Conservation (phyloP, 2,888 invertebrate species). For the Deilephila porcellus region DNA sequence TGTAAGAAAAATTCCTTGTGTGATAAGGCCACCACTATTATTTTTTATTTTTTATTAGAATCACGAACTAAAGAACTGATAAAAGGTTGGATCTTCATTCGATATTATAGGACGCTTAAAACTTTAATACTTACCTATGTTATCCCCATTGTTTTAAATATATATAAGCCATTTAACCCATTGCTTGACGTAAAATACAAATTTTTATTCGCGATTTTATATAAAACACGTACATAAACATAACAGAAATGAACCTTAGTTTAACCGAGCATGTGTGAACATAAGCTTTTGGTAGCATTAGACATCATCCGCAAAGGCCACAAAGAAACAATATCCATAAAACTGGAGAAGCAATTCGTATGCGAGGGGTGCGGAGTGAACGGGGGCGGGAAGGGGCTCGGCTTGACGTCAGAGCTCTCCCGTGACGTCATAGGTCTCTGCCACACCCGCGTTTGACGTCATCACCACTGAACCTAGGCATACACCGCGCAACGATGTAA, state of each 20-base stretch:
- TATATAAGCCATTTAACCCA: not conserved
- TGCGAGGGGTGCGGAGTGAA: slow-evolving; percentile 49
- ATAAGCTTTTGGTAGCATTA: slow-evolving; percentile 26
- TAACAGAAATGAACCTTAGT: not conserved
- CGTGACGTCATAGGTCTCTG: slow-evolving; percentile 78
- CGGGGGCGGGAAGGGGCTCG: slow-evolving; percentile 54
- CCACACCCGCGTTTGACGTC: slow-evolving; percentile 83
- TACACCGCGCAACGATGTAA: slow-evolving; percentile 28
- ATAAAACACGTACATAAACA: not conserved
- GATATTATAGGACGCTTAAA: no score
- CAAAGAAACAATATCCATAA: slow-evolving; percentile 72
- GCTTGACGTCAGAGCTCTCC: slow-evolving; percentile 81
- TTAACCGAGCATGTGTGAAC: slow-evolving; percentile 1
- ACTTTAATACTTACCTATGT: no score
- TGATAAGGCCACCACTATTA: no score
- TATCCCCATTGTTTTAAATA: no score
- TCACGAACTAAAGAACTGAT: no score
- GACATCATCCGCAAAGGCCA: slow-evolving; percentile 46
- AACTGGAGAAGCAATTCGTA: slow-evolving; percentile 66
- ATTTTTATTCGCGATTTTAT: not conserved
- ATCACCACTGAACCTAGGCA: slow-evolving; percentile 54
- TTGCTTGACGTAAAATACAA: not conserved
- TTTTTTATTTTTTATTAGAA: no score
- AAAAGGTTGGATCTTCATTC: no score
- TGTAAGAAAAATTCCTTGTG: no score